These are phyloP conservation scores for Heteromyza rotundicornis DNA, from an alignment of 2,888 invertebrate genomes.

Conservation along the genomic window DNA sequence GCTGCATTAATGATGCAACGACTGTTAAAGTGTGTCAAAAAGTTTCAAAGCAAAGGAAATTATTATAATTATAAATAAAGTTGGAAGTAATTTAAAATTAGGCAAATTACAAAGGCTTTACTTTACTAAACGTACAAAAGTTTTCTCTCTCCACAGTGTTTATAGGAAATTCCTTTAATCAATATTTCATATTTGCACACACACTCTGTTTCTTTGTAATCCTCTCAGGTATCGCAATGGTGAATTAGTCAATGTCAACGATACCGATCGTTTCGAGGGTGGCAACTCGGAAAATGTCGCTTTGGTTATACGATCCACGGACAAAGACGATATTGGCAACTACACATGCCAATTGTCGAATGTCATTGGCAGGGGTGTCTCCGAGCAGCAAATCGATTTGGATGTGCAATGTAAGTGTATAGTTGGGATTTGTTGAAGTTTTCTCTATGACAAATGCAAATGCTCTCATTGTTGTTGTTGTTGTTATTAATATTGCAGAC, in stretches of 20 bases:
- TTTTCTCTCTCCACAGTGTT: not conserved
- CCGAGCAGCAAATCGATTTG: slow-evolving; percentile 76
- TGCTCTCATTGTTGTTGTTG: slow-evolving; percentile 6
- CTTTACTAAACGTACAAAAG: not conserved
- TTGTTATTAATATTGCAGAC: slow-evolving; percentile 64
- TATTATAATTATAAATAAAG: too few relatives aligned
- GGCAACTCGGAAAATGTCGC: slow-evolving; percentile 78
- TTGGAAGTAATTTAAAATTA: too few relatives aligned
- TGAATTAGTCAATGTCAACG: slow-evolving; percentile 66
- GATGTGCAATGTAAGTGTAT: slow-evolving; percentile 80
- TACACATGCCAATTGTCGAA: slow-evolving; percentile 85
- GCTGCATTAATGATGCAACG: slow-evolving; percentile 34
- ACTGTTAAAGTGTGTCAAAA: too few relatives aligned
- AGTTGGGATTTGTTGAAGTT: too few relatives aligned
- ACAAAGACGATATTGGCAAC: slow-evolving; percentile 80
- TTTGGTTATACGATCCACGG: slow-evolving; percentile 77
- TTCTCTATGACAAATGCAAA: not conserved
- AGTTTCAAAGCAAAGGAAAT: too few relatives aligned
- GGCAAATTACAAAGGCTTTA: too few relatives aligned
- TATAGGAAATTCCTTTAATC: slow-evolving; percentile 20
- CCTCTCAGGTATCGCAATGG: slow-evolving; percentile 74
- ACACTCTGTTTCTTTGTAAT: not conserved
- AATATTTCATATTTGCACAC: too few relatives aligned
- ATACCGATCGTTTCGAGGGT: slow-evolving; percentile 73
- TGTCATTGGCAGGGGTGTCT: slow-evolving; percentile 76